A percentile compares a stretch with the other conserved stretches of the same genome.
Conservation (phyloP, 2,797 vertebrate species). For the Heliangelus exortis region DNA sequence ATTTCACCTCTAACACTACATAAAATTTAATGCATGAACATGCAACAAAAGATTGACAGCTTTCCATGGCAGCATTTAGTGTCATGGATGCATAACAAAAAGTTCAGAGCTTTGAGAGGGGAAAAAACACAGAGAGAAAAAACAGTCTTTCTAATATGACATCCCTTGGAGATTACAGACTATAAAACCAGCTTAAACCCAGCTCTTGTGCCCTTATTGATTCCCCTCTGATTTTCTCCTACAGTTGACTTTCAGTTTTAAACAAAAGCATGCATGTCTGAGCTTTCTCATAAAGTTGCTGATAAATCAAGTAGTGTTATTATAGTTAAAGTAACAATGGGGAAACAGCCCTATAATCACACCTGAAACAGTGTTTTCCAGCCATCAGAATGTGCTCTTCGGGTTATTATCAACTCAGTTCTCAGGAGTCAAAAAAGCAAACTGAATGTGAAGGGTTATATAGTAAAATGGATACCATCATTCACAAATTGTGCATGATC, state of each 20-base stretch:
- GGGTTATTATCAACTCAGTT: neutral
- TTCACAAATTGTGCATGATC: neutral
- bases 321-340: neutral
- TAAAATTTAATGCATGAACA: conserved; percentile 22
- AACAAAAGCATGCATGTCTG: neutral
- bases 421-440: neutral
- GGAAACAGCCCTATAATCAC: neutral
- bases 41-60: conserved; percentile 29
- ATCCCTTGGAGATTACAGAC: neutral
- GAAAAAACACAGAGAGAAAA: neutral
- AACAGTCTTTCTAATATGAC: neutral
- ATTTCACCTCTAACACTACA: conserved; percentile 30
- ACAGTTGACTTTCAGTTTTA: conserved; percentile 46
- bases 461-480: neutral
- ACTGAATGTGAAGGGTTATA: neutral
- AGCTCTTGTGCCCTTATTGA: conserved; percentile 6
- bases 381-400: neutral
- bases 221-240: conserved; percentile 35
- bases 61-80: conserved; percentile 23
- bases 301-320: neutral
- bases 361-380: neutral
- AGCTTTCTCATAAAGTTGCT: neutral
- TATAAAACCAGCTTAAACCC: conserved; percentile 2
- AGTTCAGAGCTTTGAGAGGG: neutral
- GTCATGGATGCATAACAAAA: conserved; percentile 12